Conservation (phyloP, 2,797 vertebrate species). For the Naso thynnoides region DNA sequence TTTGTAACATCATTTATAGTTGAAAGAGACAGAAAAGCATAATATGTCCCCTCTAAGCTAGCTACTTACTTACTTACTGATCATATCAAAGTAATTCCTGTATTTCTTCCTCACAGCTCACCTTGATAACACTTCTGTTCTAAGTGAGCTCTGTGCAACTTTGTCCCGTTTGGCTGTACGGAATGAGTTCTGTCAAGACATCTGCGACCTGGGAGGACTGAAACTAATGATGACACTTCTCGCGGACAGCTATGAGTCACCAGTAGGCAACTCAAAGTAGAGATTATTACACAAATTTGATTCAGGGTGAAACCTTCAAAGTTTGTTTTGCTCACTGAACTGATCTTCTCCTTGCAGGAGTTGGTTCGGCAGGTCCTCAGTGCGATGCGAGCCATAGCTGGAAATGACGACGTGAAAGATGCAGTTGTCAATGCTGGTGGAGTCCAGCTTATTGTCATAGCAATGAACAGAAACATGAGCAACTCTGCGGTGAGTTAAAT, state of each 20-base stretch:
- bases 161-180: slow-evolving; percentile 92
- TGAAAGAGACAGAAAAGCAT: no score
- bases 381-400: slow-evolving; percentile 90
- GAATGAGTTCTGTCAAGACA: slow-evolving; percentile 97
- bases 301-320: background rate
- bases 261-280: slow-evolving; percentile 76
- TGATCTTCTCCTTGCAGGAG: slow-evolving; percentile 81
- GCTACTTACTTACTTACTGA: no score
- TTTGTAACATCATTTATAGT: no score
- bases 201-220: slow-evolving; percentile 94
- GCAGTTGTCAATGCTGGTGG: slow-evolving; percentile 89
- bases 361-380: slow-evolving; percentile 92
- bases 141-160: slow-evolving; percentile 93
- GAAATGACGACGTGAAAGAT: slow-evolving; percentile 96
- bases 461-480: slow-evolving; percentile 89
- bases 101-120: slow-evolving; percentile 81
- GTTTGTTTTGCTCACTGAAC: slow-evolving; percentile 11
- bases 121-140: slow-evolving; percentile 80
- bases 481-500: slow-evolving; percentile 86
- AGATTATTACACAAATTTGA: background rate
- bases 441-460: slow-evolving; percentile 89
- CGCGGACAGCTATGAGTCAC: slow-evolving; percentile 88
- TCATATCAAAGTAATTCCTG: background rate
- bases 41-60: no score
- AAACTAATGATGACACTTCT: slow-evolving; percentile 90